A percentile compares a stretch with the other conserved stretches of the same genome.
Conservation (phyloP, 30 jellyfish, hydroid and myxozoan genomes). For the Clytia hemisphaerica region DNA sequence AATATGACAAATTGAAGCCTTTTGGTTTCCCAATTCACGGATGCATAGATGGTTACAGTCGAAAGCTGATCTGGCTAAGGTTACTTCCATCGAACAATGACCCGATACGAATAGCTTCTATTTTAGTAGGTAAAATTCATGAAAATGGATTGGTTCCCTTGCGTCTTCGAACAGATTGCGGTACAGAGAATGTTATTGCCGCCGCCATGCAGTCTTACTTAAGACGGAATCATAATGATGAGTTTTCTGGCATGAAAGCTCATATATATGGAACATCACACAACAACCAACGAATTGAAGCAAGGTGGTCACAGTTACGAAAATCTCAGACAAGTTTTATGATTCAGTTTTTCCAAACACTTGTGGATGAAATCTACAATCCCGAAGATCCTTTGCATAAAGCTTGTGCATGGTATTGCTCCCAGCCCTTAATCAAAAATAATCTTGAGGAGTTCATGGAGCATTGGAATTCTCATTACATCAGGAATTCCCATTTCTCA, state of each 20-base stretch:
- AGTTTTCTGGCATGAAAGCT: conserved; percentile 5
- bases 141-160: conserved; percentile 7
- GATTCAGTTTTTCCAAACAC: too few species aligned
- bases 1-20: conserved; percentile 42
- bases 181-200: conserved; percentile 38
- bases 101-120: conserved; percentile 17
- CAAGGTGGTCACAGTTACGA: conserved; percentile 43
- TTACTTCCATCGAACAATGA: conserved; percentile 24
- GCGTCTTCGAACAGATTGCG: conserved; percentile 35
- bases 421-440: too few species aligned
- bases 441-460: too few species aligned
- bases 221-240: conserved; percentile 21
- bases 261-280: conserved; percentile 19
- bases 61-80: conserved; percentile 42
- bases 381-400: too few species aligned
- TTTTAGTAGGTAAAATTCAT: conserved; percentile 13
- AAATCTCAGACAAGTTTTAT: too few species aligned
- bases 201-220: conserved; percentile 33
- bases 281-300: conserved; percentile 43
- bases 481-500: too few species aligned
- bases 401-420: too few species aligned
- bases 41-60: conserved; percentile 45
- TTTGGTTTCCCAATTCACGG: conserved; percentile 47
- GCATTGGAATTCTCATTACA: too few species aligned
- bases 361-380: too few species aligned